Percentiles rank a stretch among this genome's conserved stretches.
These are phyloP conservation scores for Manis javanica DNA, from an alignment of 2,797 vertebrate species.

Conservation along the genomic window DNA sequence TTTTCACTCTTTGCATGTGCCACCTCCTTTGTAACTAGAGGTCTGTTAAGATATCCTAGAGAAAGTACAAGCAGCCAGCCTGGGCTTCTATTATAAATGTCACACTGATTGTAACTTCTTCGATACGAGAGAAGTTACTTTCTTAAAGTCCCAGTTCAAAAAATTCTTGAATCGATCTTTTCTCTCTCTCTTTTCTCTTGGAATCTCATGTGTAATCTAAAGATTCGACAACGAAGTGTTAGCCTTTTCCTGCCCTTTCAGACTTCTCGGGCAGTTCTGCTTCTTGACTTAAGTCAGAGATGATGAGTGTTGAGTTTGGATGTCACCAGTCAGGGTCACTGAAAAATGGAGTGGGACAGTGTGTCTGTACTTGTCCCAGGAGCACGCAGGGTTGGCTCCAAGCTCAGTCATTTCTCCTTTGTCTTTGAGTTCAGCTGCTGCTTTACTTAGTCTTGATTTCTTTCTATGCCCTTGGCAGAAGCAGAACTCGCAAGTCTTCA, in stretches of 20 bases:
- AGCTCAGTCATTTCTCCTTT: neutral
- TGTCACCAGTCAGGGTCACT: neutral
- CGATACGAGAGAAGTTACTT: neutral
- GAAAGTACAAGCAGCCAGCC: neutral
- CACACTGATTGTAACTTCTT: neutral
- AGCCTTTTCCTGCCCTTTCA: neutral
- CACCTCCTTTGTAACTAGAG: neutral
- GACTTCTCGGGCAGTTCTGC: neutral
- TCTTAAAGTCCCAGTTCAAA: neutral
- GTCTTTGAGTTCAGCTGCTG: neutral
- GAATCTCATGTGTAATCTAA: neutral
- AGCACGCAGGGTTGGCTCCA: rapidly evolving
- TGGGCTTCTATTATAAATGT: neutral
- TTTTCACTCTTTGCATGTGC: neutral
- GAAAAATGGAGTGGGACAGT: neutral
- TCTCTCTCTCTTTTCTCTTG: neutral
- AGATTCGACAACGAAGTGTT: neutral
- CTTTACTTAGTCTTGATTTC: neutral
- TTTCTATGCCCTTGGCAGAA: neutral
- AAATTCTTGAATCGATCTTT: neutral
- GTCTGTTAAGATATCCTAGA: neutral
- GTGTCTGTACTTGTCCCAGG: rapidly evolving
- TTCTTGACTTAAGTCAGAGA: neutral
- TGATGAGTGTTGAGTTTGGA: neutral
- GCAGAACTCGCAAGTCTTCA: neutral